Conservation (phyloP, 2,888 invertebrate species). For the Andrena camellia region DNA sequence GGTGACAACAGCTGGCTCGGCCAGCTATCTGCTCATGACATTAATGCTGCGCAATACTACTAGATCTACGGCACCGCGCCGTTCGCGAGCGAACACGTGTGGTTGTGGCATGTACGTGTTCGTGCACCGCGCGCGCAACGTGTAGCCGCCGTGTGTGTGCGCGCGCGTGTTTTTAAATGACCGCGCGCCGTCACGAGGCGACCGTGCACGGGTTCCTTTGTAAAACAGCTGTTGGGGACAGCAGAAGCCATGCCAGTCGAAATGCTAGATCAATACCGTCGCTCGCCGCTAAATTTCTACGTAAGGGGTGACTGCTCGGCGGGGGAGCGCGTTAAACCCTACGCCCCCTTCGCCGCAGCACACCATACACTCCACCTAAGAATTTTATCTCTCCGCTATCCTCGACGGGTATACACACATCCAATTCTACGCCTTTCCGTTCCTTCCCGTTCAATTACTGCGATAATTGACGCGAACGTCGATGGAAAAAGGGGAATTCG, state of each 20-base stretch:
- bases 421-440: not conserved
- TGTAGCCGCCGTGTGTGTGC: not conserved
- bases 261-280: constrained; percentile 74
- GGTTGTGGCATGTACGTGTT: not conserved
- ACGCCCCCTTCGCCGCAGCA: not conserved
- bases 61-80: constrained; percentile 48
- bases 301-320: constrained; percentile 41
- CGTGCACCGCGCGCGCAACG: not conserved
- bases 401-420: not conserved
- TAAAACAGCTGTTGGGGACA: constrained; percentile 75
- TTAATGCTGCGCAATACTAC: constrained; percentile 62
- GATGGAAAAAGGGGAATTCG: not conserved
- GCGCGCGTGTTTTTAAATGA: constrained; percentile 70
- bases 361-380: not conserved
- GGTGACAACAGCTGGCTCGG: constrained; percentile 73
- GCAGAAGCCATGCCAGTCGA: constrained; percentile 70
- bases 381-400: constrained; percentile 1
- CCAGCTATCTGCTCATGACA: constrained; percentile 63
- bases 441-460: not conserved
- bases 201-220: constrained; percentile 65
- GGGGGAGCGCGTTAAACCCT: constrained; percentile 46
- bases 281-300: constrained; percentile 50
- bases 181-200: constrained; percentile 54
- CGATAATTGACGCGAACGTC: constrained; percentile 5
- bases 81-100: constrained; percentile 33